Evolutionary conservation across 2,113 vertebrate genomes (phyloP).

Genomic region (Ondatra zibethicus): DNA sequence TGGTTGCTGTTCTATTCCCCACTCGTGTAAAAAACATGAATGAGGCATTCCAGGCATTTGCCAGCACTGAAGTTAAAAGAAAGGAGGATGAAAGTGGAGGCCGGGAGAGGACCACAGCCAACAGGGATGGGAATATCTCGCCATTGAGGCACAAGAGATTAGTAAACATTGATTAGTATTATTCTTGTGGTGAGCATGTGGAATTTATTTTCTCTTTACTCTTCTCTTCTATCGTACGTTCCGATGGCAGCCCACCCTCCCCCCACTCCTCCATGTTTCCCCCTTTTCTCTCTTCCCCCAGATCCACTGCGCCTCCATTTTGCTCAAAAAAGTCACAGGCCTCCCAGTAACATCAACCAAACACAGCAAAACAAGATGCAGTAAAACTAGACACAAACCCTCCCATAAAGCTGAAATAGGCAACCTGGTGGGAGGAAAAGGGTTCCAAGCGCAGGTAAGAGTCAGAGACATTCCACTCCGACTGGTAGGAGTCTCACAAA

Average conservation of each 20-base stretch:
- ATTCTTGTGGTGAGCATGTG: accelerated
- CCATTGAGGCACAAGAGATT: accelerated
- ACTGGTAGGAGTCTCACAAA: not conserved
- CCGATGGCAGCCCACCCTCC: not conserved
- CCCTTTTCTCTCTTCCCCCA: not conserved
- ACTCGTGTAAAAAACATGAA: not conserved
- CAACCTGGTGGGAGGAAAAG: not conserved
- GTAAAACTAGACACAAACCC: not conserved
- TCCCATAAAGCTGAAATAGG: not conserved
- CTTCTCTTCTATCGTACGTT: not conserved
- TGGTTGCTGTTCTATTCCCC: not conserved
- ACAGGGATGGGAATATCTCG: accelerated
- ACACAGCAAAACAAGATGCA: not conserved
- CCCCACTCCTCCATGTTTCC: not conserved
- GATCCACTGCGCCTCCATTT: not conserved
- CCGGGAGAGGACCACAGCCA: accelerated
- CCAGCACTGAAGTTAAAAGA: not conserved
- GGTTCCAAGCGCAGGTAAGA: not conserved
- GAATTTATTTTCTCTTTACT: not conserved
- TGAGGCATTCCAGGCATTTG: not conserved
- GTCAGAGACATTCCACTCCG: not conserved
- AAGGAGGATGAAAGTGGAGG: accelerated
- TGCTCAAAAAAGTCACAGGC: not conserved
- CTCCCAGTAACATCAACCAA: not conserved
- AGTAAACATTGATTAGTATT: accelerated